phyloP scores from a whole-genome alignment of 2,888 invertebrate genomes.

The Sialis lutaria region DNA sequence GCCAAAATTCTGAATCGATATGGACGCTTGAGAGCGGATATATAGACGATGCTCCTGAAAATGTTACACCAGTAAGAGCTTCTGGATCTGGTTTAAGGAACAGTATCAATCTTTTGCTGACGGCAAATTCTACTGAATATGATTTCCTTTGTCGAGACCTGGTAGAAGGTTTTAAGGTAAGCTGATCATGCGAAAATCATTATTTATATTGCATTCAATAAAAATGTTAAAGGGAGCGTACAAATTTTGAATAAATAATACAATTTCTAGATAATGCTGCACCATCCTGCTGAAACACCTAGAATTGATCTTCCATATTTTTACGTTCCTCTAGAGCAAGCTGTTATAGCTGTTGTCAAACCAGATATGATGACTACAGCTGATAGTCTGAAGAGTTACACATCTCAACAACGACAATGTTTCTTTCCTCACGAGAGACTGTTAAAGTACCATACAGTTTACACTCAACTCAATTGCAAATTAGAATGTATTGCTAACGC shows the following conservation, averaged over 20 bases:
- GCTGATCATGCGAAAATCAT: background rate
- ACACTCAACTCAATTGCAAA: constrained; percentile 57
- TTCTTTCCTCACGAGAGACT: constrained; percentile 48
- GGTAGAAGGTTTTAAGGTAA: constrained; percentile 15
- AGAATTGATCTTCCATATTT: constrained; percentile 51
- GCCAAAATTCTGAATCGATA: too few species aligned
- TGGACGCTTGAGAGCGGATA: constrained; percentile 8
- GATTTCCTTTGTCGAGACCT: constrained; percentile 15
- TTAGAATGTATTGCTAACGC: constrained; percentile 55
- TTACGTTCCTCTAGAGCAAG: constrained; percentile 48
- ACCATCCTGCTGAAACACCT: constrained; percentile 51
- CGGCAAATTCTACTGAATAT: constrained; percentile 1
- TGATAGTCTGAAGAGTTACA: constrained; percentile 41
- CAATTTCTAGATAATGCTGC: constrained; percentile 36
- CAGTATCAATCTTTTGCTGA: constrained; percentile 8
- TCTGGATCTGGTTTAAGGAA: background rate
- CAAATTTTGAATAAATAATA: background rate
- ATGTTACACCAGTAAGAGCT: background rate
- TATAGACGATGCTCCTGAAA: background rate
- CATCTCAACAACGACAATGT: constrained; percentile 46
- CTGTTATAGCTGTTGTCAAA: constrained; percentile 51
- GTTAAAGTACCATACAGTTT: constrained; percentile 44
- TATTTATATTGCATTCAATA: too few species aligned
- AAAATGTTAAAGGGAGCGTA: too few species aligned
- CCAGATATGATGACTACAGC: constrained; percentile 65